Conservation (phyloP, 2,888 invertebrate genomes). For the Folsomia manolachei region DNA sequence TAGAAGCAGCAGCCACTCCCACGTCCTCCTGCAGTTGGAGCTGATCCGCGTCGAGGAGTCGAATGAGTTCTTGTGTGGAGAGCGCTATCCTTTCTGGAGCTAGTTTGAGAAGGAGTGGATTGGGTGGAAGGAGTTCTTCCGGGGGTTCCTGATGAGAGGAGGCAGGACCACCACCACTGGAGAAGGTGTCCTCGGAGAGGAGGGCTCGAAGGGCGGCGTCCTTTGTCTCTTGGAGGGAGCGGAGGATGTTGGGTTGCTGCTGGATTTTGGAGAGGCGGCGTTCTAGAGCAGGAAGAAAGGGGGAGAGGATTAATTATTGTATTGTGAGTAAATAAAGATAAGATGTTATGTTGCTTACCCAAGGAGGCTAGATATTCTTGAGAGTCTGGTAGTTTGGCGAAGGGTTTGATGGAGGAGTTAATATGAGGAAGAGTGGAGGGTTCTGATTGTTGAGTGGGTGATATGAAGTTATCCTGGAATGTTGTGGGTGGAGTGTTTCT, state of each 20-base stretch:
- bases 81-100: conserved; percentile 56
- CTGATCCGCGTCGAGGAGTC: conserved; percentile 57
- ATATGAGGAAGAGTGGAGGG: too few relatives aligned
- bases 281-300: not conserved
- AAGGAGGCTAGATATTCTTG: conserved; percentile 66
- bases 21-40: conserved; percentile 53
- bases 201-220: conserved; percentile 64
- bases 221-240: conserved; percentile 61
- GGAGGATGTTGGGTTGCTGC: conserved; percentile 55
- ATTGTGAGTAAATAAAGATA: not conserved
- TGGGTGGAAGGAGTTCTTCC: conserved; percentile 31
- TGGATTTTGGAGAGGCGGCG: conserved; percentile 23
- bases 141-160: too few relatives aligned
- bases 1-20: conserved; percentile 11
- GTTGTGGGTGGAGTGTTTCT: not conserved
- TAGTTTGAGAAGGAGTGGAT: conserved; percentile 35
- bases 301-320: too few relatives aligned
- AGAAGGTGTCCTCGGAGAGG: conserved; percentile 57
- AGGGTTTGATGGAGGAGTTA: too few relatives aligned
- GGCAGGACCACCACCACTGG: too few relatives aligned
- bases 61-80: conserved; percentile 57
- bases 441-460: too few relatives aligned
- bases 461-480: not conserved
- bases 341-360: conserved; percentile 57
- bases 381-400: conserved; percentile 60